Conservation (phyloP, 1,140 invertebrate genomes). For the Polypedilum vanderplanki region DNA sequence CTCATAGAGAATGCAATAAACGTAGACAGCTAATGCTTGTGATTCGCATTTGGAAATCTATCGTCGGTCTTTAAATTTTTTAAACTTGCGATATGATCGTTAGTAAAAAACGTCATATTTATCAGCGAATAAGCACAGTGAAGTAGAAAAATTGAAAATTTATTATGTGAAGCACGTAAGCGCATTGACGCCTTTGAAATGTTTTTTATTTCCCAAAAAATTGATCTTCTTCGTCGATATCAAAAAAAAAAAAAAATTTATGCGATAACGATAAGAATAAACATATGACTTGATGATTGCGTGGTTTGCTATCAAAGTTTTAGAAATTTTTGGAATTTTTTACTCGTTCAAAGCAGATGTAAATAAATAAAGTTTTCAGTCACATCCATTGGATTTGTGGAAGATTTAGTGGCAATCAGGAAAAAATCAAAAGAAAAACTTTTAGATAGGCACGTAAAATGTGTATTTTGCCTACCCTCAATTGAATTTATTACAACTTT, state of each 20-base stretch:
- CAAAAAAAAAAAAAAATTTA: background rate
- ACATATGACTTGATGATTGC: background rate
- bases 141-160: background rate
- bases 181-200: background rate
- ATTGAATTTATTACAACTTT: too few relatives aligned
- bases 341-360: background rate
- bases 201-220: background rate
- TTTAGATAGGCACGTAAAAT: too few relatives aligned
- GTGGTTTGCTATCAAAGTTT: background rate
- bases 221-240: background rate
- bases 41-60: background rate
- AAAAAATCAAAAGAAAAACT: too few relatives aligned
- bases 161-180: constrained; percentile 3
- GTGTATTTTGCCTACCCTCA: too few relatives aligned
- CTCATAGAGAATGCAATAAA: constrained; percentile 3
- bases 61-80: background rate
- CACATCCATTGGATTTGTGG: too few relatives aligned
- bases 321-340: background rate
- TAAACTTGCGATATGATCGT: background rate
- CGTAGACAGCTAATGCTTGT: background rate
- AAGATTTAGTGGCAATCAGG: too few relatives aligned
- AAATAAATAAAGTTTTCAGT: too few relatives aligned
- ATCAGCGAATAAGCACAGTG: background rate
- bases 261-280: background rate
- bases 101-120: background rate